Evolutionary conservation across 2,113 vertebrate species (phyloP).

Genomic region (Tachycineta bicolor): DNA sequence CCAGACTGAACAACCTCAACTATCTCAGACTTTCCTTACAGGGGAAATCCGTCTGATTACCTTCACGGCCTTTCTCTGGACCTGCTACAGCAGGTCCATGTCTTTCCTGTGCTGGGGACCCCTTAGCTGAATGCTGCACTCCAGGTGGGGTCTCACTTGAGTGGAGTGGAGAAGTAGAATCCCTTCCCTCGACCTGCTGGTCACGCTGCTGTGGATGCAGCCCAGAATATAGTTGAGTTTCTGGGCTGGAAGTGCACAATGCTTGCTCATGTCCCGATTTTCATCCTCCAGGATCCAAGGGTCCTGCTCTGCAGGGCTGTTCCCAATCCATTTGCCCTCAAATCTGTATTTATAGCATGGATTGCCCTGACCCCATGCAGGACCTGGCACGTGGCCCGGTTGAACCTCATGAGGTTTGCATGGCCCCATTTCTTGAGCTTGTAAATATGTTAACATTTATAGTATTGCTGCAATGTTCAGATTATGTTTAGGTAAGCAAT

Average conservation of each 20-base stretch:
- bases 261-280: neutral
- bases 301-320: neutral
- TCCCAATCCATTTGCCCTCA: neutral
- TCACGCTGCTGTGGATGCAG: fast-evolving
- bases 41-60: neutral
- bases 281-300: neutral
- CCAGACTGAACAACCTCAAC: neutral
- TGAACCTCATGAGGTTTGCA: neutral
- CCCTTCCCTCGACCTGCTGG: neutral
- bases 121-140: neutral
- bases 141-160: neutral
- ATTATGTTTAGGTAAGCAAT: neutral
- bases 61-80: neutral
- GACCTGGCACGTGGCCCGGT: neutral
- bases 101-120: neutral
- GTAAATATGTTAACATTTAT: neutral
- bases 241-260: neutral
- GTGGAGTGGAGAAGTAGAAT: neutral
- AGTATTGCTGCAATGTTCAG: neutral
- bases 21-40: neutral
- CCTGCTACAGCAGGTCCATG: neutral
- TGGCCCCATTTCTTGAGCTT: neutral
- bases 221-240: neutral
- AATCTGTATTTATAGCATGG: neutral
- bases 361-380: neutral